These are phyloP conservation scores for Neodontobutis hainanensis DNA, from an alignment of 2,113 vertebrate genomes.

Conservation along the genomic window DNA sequence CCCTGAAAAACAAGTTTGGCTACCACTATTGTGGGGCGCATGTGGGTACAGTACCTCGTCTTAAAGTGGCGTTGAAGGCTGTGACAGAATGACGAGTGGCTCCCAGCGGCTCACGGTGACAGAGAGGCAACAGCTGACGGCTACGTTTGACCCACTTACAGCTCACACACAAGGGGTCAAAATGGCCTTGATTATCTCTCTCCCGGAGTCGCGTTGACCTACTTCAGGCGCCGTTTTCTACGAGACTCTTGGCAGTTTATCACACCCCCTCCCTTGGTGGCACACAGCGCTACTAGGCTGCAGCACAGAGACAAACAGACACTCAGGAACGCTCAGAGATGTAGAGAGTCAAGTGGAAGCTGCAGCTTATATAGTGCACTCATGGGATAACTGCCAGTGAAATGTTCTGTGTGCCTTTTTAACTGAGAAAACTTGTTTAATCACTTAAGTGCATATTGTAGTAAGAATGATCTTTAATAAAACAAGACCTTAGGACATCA, in stretches of 20 bases:
- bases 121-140: conserved; percentile 75
- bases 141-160: conserved; percentile 75
- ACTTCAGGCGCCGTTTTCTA: conserved; percentile 67
- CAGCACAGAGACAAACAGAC: conserved; percentile 10
- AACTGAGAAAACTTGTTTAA: too few species aligned
- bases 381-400: not conserved
- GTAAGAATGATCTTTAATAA: too few species aligned
- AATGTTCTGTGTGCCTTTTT: too few species aligned
- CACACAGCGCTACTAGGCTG: conserved; percentile 26
- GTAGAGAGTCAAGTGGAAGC: not conserved
- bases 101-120: conserved; percentile 43
- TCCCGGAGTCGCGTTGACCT: conserved; percentile 70
- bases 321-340: conserved; percentile 15
- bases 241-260: conserved; percentile 63
- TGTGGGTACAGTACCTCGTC: conserved; percentile 40
- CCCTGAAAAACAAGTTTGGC: not conserved
- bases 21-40: conserved; percentile 9
- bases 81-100: conserved; percentile 63
- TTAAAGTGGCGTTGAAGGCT: conserved; percentile 54
- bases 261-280: conserved; percentile 35
- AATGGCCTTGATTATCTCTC: conserved; percentile 77
- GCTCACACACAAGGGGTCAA: conserved; percentile 74
- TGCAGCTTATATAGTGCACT: not conserved
- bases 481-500: too few species aligned
- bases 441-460: too few species aligned